Percentiles rank a stretch among this genome's conserved stretches.
phyloP scores from a whole-genome alignment of 2,888 invertebrate genomes.

The Gortyna flavago region DNA sequence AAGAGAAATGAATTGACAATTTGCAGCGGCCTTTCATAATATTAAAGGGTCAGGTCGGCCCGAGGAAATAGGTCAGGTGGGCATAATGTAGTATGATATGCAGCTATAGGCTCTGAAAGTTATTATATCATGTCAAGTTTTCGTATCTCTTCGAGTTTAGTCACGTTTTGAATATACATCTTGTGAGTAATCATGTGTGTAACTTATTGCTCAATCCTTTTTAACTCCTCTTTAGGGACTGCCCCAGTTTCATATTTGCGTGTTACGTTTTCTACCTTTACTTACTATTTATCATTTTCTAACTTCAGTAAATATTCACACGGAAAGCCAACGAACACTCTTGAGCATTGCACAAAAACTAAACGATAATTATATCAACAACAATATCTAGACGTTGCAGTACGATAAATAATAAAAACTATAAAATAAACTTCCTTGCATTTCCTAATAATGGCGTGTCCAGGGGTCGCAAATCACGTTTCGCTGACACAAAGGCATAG shows the following conservation, averaged over 20 bases:
- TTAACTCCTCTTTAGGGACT: conserved; percentile 19
- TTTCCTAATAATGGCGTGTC: conserved; percentile 32
- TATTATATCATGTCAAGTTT: conserved; percentile 32
- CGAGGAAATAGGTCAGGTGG: conserved; percentile 52
- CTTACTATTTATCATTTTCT: neutral
- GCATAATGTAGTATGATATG: conserved; percentile 39
- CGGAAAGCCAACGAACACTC: neutral
- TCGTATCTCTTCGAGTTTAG: conserved; percentile 27
- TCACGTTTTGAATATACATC: conserved; percentile 21
- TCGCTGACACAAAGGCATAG: conserved; percentile 10
- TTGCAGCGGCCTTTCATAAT: conserved; percentile 42
- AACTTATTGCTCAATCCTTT: conserved; percentile 24
- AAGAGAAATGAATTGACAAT: conserved; percentile 46
- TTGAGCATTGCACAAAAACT: conserved; percentile 10
- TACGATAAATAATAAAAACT: conserved; percentile 25
- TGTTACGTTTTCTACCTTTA: conserved; percentile 12
- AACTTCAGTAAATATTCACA: neutral
- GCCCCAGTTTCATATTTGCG: conserved; percentile 11
- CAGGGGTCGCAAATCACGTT: conserved; percentile 32
- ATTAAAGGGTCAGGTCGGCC: conserved; percentile 49
- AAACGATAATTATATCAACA: conserved; percentile 41
- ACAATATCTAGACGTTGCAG: neutral
- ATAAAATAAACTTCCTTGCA: conserved; percentile 4
- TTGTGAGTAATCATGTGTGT: conserved; percentile 3
- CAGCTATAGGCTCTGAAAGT: conserved; percentile 29